These are phyloP conservation scores for Vanessa cardui DNA, from an alignment of 2,888 invertebrate species.

Conservation along the genomic window DNA sequence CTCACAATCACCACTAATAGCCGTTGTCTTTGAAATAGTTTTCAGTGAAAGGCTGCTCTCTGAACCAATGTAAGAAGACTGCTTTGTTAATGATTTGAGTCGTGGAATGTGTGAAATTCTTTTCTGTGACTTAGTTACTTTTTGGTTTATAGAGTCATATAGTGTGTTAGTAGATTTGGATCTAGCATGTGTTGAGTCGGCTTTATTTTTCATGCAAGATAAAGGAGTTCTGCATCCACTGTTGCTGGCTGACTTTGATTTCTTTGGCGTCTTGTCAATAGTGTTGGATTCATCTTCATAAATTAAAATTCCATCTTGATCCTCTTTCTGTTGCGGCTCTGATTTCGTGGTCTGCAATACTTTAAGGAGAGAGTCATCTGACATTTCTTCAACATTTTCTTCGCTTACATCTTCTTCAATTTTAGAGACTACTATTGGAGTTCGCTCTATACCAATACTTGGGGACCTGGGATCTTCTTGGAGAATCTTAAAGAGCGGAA, in stretches of 20 bases:
- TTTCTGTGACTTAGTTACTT: slow-evolving; percentile 54
- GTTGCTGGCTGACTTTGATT: slow-evolving; percentile 60
- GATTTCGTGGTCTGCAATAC: slow-evolving; percentile 68
- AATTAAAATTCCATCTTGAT: slow-evolving; percentile 78
- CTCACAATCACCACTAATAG: slow-evolving; percentile 70
- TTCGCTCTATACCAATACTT: slow-evolving; percentile 73
- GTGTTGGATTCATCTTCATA: slow-evolving; percentile 80
- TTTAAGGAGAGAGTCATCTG: slow-evolving; percentile 74
- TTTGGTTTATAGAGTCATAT: slow-evolving; percentile 59
- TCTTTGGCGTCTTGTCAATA: slow-evolving; percentile 63
- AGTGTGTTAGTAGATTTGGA: slow-evolving; percentile 75
- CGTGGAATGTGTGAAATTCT: slow-evolving; percentile 74
- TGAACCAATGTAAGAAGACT: slow-evolving; percentile 51
- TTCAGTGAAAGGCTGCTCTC: slow-evolving; percentile 69
- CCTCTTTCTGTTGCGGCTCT: slow-evolving; percentile 55
- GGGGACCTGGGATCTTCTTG: slow-evolving; percentile 77
- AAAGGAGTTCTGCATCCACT: slow-evolving; percentile 74
- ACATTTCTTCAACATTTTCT: slow-evolving; percentile 75
- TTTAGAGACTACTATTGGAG: slow-evolving; percentile 73
- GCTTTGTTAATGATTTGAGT: slow-evolving; percentile 67
- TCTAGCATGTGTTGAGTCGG: slow-evolving; percentile 62
- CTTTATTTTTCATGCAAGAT: slow-evolving; percentile 78
- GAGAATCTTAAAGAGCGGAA: slow-evolving; percentile 59
- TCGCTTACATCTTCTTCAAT: slow-evolving; percentile 49
- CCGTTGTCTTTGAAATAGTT: slow-evolving; percentile 59